Conservation (phyloP, 2,797 vertebrate species). For the Enteromius mattozi region DNA sequence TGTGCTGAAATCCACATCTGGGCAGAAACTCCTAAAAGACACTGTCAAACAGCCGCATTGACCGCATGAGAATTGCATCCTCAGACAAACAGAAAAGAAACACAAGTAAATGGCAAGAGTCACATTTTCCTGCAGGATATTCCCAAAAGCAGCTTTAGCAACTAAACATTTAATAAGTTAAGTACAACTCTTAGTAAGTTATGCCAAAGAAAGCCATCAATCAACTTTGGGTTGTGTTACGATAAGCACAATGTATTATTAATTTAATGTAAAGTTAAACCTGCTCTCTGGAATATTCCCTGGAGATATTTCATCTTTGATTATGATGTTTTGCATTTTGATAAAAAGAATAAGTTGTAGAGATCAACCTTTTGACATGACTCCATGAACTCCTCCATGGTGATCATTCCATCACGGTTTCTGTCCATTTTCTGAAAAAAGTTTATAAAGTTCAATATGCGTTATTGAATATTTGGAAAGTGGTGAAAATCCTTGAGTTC, state of each 20-base stretch:
- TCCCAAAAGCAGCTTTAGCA: neutral
- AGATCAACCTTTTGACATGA: conserved; percentile 11
- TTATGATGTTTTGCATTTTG: neutral
- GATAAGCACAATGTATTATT: no score
- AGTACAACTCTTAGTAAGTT: neutral
- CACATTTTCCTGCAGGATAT: neutral
- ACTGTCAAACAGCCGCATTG: conserved; percentile 4
- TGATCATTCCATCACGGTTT: conserved; percentile 15
- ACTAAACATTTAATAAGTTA: neutral
- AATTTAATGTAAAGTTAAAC: neutral
- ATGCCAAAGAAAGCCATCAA: neutral
- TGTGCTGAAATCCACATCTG: neutral
- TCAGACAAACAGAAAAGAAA: neutral
- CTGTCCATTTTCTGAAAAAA: conserved; percentile 23
- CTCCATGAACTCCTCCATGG: conserved; percentile 33
- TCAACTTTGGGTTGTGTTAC: no score
- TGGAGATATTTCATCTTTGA: neutral
- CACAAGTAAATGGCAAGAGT: neutral
- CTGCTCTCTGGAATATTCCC: neutral
- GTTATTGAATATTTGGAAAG: neutral
- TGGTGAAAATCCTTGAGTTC: neutral
- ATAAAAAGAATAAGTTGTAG: neutral
- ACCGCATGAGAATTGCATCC: conserved; percentile 27
- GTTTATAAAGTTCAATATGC: neutral
- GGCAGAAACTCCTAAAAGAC: conserved; percentile 18